phyloP scores from a whole-genome alignment of 1,140 invertebrate genomes.

The Plectrocnemia conspersa region DNA sequence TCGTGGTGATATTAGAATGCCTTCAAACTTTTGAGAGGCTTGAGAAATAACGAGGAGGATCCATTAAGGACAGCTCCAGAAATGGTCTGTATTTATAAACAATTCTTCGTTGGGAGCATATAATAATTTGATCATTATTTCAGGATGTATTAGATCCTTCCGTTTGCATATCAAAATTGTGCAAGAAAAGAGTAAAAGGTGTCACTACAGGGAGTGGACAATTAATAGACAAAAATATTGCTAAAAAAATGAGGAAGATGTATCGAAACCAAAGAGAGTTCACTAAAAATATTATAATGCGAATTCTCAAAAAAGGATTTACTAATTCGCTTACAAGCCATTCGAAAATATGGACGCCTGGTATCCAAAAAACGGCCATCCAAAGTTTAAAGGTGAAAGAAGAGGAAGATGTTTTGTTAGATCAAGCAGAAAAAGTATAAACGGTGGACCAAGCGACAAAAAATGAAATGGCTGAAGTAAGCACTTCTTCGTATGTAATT shows the following conservation, averaged over 20 bases:
- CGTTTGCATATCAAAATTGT: too few relatives aligned
- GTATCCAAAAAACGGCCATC: slow-evolving; percentile 1
- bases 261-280: slow-evolving; percentile 34
- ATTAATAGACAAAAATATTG: slow-evolving; percentile 28
- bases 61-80: slow-evolving; percentile 29
- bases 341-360: slow-evolving; percentile 26
- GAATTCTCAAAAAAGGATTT: slow-evolving; percentile 24
- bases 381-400: too few relatives aligned
- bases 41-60: slow-evolving; percentile 28
- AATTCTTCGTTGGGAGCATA: neutral
- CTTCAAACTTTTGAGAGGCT: slow-evolving; percentile 27
- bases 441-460: too few relatives aligned
- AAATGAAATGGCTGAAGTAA: too few relatives aligned
- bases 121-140: neutral
- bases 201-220: too few relatives aligned
- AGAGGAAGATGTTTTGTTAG: too few relatives aligned
- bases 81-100: slow-evolving; percentile 18
- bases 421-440: too few relatives aligned
- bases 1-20: slow-evolving; percentile 33
- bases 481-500: too few relatives aligned
- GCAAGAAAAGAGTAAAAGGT: too few relatives aligned
- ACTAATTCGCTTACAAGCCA: slow-evolving; percentile 20
- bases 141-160: slow-evolving; percentile 13
- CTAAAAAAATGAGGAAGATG: slow-evolving; percentile 34
- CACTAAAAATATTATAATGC: slow-evolving; percentile 33